phyloP scores from a whole-genome alignment of 2,888 invertebrate genomes.

The Noctua janthina region DNA sequence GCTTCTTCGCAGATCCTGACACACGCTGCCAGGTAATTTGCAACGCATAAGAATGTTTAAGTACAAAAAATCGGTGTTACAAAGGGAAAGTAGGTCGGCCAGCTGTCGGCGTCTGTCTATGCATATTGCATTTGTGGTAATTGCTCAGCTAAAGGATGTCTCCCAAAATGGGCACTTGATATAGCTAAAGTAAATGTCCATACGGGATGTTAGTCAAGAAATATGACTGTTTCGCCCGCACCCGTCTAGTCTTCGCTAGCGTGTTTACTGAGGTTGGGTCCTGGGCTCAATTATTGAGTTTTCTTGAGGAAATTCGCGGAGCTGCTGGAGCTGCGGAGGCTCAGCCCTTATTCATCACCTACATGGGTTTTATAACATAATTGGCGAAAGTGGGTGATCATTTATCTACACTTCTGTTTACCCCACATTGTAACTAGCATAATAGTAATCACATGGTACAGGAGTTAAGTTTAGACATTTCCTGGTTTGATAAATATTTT shows the following conservation, averaged over 20 bases:
- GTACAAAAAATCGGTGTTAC: conserved; percentile 53
- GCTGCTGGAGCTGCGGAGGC: neutral
- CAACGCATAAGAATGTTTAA: conserved; percentile 57
- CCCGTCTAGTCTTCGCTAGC: neutral
- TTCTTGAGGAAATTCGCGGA: neutral
- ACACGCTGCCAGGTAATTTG: conserved; percentile 93
- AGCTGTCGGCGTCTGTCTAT: conserved; percentile 58
- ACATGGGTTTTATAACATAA: neutral
- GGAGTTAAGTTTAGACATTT: neutral
- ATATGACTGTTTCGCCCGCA: neutral
- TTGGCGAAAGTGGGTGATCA: neutral
- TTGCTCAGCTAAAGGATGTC: conserved; percentile 64
- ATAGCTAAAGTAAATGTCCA: conserved; percentile 30
- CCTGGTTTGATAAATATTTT: neutral
- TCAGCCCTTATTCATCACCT: neutral
- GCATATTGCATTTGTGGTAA: conserved; percentile 67
- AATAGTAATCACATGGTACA: neutral
- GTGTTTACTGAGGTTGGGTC: neutral
- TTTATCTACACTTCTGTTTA: too few relatives aligned
- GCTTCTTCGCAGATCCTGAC: conserved; percentile 97
- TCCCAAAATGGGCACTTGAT: conserved; percentile 58
- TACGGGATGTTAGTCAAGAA: conserved; percentile 22
- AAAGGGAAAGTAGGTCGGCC: conserved; percentile 68
- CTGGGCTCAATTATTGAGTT: neutral
- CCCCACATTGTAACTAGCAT: neutral